A percentile compares a stretch with the other conserved stretches of the same genome.
Evolutionary conservation across 64 coral and sea anemone species (phyloP).

Genomic region (Orbicella faveolata): DNA sequence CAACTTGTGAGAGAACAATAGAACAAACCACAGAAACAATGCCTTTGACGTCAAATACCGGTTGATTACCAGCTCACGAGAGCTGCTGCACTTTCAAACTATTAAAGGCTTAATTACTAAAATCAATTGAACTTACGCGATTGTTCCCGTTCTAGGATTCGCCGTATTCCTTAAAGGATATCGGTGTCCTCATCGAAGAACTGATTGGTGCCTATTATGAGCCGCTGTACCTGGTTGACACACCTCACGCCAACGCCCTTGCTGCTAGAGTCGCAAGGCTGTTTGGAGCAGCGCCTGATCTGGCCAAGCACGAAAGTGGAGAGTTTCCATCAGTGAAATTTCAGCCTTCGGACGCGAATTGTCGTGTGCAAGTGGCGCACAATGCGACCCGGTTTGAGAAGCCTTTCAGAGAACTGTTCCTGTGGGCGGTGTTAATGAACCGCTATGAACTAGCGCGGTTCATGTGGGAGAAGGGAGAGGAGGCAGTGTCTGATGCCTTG

Average conservation of each 20-base stretch:
- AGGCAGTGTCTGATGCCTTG: conserved; percentile 41
- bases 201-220: conserved; percentile 58
- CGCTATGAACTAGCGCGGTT: conserved; percentile 55
- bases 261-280: conserved; percentile 17
- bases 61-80: too few relatives aligned
- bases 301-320: background rate
- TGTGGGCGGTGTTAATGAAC: conserved; percentile 62
- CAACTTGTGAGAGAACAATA: too few relatives aligned
- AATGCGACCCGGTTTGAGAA: conserved; percentile 50
- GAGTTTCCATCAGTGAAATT: conserved; percentile 20
- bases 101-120: too few relatives aligned
- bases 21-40: too few relatives aligned
- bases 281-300: conserved; percentile 41
- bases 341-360: background rate
- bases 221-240: conserved; percentile 49
- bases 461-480: conserved; percentile 62
- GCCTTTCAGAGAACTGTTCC: conserved; percentile 61
- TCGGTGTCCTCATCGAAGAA: conserved; percentile 52
- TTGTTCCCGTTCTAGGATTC: conserved; percentile 4
- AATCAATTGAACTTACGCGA: background rate
- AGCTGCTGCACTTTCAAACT: too few relatives aligned
- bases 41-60: too few relatives aligned
- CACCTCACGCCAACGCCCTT: conserved; percentile 33
- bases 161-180: conserved; percentile 58
- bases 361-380: background rate